These are phyloP conservation scores for Tinea trinotella DNA, from an alignment of 2,888 invertebrate species.

Conservation along the genomic window DNA sequence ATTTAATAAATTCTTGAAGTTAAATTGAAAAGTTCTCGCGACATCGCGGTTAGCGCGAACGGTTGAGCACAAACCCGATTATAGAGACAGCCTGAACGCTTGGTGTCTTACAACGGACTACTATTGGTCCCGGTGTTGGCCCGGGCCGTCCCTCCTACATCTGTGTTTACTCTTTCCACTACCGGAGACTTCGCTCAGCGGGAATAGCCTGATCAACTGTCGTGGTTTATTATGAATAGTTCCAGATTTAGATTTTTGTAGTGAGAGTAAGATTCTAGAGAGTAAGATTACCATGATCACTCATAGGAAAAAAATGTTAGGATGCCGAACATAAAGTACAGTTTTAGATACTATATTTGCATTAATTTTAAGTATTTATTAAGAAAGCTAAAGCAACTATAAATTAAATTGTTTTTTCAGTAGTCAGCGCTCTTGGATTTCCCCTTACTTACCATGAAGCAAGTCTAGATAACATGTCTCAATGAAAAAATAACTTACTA, in stretches of 20 bases:
- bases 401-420: no score
- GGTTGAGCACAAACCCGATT: slow-evolving; percentile 21
- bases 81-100: slow-evolving; percentile 43
- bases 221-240: background rate
- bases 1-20: slow-evolving; percentile 14
- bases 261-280: no score
- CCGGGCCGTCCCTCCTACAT: slow-evolving; percentile 34
- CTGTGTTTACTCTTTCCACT: slow-evolving; percentile 18
- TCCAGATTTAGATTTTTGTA: slow-evolving; percentile 5
- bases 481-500: no score
- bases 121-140: slow-evolving; percentile 25
- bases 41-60: slow-evolving; percentile 32
- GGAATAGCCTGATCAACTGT: slow-evolving; percentile 1
- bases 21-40: slow-evolving; percentile 45
- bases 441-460: no score
- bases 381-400: no score
- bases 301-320: no score
- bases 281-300: no score
- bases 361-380: no score
- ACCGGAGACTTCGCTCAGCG: slow-evolving; percentile 4
- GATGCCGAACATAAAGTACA: no score
- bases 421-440: no score
- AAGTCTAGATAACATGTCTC: no score
- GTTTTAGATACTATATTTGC: no score
- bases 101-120: slow-evolving; percentile 57